These are phyloP conservation scores for Aphelocoma californica DNA, from an alignment of 2,797 vertebrate species.

Conservation along the genomic window DNA sequence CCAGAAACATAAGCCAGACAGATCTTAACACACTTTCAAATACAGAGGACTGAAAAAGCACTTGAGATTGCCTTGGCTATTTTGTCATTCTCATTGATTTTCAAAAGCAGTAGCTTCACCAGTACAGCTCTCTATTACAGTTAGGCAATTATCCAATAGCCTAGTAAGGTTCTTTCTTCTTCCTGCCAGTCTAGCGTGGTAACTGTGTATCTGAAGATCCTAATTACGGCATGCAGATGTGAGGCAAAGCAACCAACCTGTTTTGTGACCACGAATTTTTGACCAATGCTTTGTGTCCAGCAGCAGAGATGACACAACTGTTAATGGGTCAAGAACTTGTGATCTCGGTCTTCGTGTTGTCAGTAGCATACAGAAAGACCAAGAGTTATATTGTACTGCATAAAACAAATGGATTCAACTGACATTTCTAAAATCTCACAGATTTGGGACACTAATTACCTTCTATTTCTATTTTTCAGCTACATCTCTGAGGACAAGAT, in stretches of 20 bases:
- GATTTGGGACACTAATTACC: neutral
- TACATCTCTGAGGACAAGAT: neutral
- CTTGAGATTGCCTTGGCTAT: neutral
- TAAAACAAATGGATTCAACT: neutral
- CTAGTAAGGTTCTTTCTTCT: neutral
- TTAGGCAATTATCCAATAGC: neutral
- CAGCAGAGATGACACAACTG: neutral
- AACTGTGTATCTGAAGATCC: neutral
- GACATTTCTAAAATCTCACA: neutral
- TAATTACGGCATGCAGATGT: neutral
- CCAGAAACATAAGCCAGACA: neutral
- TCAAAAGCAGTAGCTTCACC: neutral
- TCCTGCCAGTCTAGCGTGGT: neutral
- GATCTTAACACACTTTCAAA: neutral
- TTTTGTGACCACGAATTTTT: neutral
- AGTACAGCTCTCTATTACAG: neutral
- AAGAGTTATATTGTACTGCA: neutral
- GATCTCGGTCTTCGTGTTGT: neutral
- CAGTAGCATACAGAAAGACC: neutral
- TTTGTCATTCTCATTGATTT: neutral
- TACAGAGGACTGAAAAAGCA: neutral
- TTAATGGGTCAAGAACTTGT: neutral
- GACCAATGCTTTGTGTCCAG: neutral
- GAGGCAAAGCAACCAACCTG: neutral
- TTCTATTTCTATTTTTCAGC: neutral